A percentile compares a stretch with the other conserved stretches of the same genome.
These are phyloP conservation scores for Drosophila borealis DNA, from an alignment of 2,888 invertebrate species.

Conservation along the genomic window DNA sequence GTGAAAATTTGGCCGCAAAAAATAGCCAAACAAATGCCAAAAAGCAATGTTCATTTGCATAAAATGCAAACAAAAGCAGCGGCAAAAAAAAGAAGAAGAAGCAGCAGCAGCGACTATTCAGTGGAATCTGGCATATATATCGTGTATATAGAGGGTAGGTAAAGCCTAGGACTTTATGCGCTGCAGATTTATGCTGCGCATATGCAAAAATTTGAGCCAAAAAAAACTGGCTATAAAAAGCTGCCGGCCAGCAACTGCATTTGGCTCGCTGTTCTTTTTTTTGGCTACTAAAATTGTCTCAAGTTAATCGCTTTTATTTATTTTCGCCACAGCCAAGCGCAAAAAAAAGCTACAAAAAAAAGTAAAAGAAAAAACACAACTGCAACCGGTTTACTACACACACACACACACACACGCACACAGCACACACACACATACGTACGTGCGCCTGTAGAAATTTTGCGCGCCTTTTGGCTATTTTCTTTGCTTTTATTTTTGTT, in stretches of 20 bases:
- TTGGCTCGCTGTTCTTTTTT: conserved; percentile 15
- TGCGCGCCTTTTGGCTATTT: conserved; percentile 79
- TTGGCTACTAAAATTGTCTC: conserved; percentile 75
- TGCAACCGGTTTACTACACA: conserved; percentile 74
- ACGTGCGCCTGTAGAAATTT: conserved; percentile 52
- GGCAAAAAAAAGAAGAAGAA: conserved; percentile 3
- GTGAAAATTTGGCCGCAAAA: conserved; percentile 44
- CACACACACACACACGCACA: conserved; percentile 48
- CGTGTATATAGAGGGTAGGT: neutral
- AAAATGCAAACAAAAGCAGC: conserved; percentile 10
- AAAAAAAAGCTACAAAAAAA: conserved; percentile 39
- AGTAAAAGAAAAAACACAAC: conserved; percentile 50
- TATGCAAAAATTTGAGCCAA: conserved; percentile 41
- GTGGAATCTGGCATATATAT: conserved; percentile 6
- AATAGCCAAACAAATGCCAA: conserved; percentile 10
- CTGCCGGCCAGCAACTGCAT: conserved; percentile 27
- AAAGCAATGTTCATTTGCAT: conserved; percentile 19
- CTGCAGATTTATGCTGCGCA: conserved; percentile 54
- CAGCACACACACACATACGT: conserved; percentile 4
- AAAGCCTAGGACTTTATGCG: conserved; percentile 44
- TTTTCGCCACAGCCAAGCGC: conserved; percentile 71
- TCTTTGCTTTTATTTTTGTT: conserved; percentile 59
- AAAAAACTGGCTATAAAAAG: conserved; percentile 22
- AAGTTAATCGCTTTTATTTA: conserved; percentile 81
- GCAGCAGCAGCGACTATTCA: conserved; percentile 29